Base-by-base conservation (phyloP, 2,113 vertebrate genomes). In the Kobus ellipsiprymnus region DNA sequence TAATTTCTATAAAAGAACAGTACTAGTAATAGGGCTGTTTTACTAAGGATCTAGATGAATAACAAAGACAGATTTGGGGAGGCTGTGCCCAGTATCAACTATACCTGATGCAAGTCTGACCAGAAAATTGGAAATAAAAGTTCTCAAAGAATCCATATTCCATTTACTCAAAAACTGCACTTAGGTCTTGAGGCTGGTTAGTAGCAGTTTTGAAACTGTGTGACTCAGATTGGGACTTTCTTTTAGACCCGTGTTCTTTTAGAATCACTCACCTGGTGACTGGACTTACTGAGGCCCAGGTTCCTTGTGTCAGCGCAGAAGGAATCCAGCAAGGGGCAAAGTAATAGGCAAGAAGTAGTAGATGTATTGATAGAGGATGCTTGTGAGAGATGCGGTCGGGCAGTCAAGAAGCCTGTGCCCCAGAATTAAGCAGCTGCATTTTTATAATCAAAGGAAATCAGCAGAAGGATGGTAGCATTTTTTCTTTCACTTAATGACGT, bases 381-480 rank as follows among this genome's bases (percentile, higher is more conserved):
- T 77, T 44, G 23, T 27, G 40, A 44, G 71, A 14, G 23, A 77
- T 77, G 71, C 1, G 1, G 12, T 7, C 6, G 0, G 12, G 23
- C 23, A 77, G 40, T 40, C 40, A 77, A 2, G 40, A 44, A 23
- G 71, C 36, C 71, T 44, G 11, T 44, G 71, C 40, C 71, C 71
- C 23, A 1, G 71, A 14, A 14, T 44, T 77, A 77, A 44, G 71
- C 71, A 7, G 23, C 71, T 44, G 12, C 36, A 44, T 77, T 25
- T 77, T 77, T 44, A 44, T 77, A 77, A 77, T 44, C 23, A 27
- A 7, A 77, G 71, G 71, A 7, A 27, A 44, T 13, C 71, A 44
- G 71, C 71, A 44, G 71, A 7, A 77, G 71, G 23, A 44, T 77
- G 71, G 11, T 12, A 44, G 36, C 71, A 44, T 74, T 74, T 14